Evolutionary conservation across 1,140 invertebrate species (phyloP).

Genomic region (Amphibalanus amphitrite): DNA sequence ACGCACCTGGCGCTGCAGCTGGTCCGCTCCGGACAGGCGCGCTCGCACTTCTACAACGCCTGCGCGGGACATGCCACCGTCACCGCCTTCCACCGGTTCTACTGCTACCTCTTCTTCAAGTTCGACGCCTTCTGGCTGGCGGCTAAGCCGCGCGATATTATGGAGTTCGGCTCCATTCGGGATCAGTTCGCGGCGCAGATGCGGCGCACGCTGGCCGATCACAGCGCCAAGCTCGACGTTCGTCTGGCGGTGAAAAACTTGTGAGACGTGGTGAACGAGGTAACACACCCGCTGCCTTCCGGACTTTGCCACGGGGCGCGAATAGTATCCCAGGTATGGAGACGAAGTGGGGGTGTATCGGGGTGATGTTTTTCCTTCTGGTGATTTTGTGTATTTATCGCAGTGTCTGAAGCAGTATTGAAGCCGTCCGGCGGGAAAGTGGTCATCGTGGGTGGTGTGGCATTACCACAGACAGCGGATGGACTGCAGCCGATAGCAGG

Average conservation of each 20-base stretch:
- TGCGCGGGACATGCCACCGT: slow-evolving; percentile 38
- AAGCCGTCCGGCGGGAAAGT: no score
- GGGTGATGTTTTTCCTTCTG: no score
- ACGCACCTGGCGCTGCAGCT: slow-evolving; percentile 74
- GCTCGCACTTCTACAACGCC: slow-evolving; percentile 82
- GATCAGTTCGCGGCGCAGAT: slow-evolving; percentile 63
- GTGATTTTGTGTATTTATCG: no score
- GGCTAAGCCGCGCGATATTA: slow-evolving; percentile 76
- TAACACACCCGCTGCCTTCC: no score
- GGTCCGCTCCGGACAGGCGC: slow-evolving; percentile 59
- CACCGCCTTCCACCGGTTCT: slow-evolving; percentile 77
- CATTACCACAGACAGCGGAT: no score
- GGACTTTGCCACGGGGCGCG: no score
- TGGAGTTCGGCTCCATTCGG: slow-evolving; percentile 79
- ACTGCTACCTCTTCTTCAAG: slow-evolving; percentile 82
- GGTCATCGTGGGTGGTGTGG: no score
- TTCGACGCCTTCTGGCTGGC: slow-evolving; percentile 87
- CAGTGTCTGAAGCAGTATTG: no score
- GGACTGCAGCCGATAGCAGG: no score
- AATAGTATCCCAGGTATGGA: no score
- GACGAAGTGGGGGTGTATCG: no score
- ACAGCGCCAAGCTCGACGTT: slow-evolving; percentile 47
- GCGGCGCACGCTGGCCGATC: slow-evolving; percentile 40
- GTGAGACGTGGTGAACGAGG: slow-evolving; percentile 11
- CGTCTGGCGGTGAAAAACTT: slow-evolving; percentile 44